Evolutionary conservation across 2,797 vertebrate species (phyloP).

Genomic region (Potorous gilbertii): DNA sequence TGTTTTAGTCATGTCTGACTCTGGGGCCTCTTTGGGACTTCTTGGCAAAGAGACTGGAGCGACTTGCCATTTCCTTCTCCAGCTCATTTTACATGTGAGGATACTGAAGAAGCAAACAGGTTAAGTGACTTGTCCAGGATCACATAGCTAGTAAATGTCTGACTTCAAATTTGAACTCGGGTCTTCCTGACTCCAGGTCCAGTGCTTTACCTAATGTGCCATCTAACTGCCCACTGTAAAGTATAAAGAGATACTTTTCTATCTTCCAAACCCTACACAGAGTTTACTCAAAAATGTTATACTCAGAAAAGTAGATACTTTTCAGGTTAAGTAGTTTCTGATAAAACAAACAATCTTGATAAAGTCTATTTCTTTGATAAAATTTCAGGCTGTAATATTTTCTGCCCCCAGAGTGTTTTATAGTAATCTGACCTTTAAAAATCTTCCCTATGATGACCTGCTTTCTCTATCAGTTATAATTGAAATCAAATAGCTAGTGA

Average conservation of each 20-base stretch:
- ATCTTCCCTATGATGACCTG: background rate
- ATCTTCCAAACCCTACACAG: slow-evolving; percentile 38
- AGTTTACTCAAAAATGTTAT: background rate
- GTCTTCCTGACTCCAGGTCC: background rate
- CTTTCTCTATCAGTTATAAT: background rate
- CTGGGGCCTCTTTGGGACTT: background rate
- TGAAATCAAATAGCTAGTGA: background rate
- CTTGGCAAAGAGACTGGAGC: background rate
- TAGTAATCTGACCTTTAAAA: slow-evolving; percentile 40
- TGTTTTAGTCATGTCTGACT: background rate
- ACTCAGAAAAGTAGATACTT: background rate
- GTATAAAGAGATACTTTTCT: slow-evolving; percentile 13
- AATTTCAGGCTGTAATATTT: slow-evolving; percentile 18
- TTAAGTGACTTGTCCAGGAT: background rate
- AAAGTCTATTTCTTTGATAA: slow-evolving; percentile 18
- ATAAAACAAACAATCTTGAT: background rate
- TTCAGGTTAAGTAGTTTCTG: slow-evolving; percentile 8
- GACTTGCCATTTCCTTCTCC: background rate
- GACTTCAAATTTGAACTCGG: background rate
- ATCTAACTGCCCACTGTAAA: background rate
- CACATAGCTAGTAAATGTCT: background rate
- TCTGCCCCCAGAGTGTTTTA: background rate
- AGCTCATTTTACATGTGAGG: background rate
- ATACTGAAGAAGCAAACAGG: background rate
- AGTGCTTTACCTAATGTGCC: background rate